phyloP scores from a whole-genome alignment of 2,888 invertebrate species.

The Standfussiana lucernea region DNA sequence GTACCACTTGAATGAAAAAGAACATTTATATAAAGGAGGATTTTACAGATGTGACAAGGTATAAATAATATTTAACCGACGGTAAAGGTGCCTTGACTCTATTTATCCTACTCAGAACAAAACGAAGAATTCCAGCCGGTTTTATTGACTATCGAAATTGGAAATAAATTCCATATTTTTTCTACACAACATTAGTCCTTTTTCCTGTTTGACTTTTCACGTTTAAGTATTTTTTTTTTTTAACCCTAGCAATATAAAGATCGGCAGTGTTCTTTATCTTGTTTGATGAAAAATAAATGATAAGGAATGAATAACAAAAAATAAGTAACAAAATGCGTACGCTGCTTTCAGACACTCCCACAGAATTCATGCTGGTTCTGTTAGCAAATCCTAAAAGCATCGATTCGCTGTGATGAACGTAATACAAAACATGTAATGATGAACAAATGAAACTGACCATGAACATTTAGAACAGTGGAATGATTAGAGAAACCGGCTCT shows the following conservation, averaged over 20 bases:
- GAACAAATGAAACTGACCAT: constrained; percentile 87
- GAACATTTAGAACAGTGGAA: constrained; percentile 91
- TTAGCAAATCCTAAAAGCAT: constrained; percentile 77
- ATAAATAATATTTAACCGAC: constrained; percentile 17
- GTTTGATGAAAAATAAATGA: constrained; percentile 64
- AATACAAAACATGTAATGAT: constrained; percentile 68
- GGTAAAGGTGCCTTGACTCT: constrained; percentile 87
- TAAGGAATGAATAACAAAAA: constrained; percentile 60
- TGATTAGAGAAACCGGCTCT: constrained; percentile 93
- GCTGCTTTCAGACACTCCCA: constrained; percentile 76
- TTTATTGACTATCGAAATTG: constrained; percentile 7
- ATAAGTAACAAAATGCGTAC: constrained; percentile 76
- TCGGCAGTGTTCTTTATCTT: not conserved
- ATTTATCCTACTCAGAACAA: constrained; percentile 77
- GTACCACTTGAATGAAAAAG: constrained; percentile 85
- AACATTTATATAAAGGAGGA: constrained; percentile 37
- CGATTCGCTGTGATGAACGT: constrained; percentile 72
- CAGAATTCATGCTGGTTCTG: constrained; percentile 85
- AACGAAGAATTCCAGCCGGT: not conserved
- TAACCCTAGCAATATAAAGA: not conserved
- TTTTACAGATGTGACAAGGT: constrained; percentile 15
- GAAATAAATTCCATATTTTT: not conserved
- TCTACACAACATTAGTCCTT: not conserved
- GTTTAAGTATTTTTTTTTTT: constrained; percentile 5
- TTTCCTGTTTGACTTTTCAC: not conserved